Conservation (phyloP, 2,113 vertebrate species). For the Cyanocitta stelleri region DNA sequence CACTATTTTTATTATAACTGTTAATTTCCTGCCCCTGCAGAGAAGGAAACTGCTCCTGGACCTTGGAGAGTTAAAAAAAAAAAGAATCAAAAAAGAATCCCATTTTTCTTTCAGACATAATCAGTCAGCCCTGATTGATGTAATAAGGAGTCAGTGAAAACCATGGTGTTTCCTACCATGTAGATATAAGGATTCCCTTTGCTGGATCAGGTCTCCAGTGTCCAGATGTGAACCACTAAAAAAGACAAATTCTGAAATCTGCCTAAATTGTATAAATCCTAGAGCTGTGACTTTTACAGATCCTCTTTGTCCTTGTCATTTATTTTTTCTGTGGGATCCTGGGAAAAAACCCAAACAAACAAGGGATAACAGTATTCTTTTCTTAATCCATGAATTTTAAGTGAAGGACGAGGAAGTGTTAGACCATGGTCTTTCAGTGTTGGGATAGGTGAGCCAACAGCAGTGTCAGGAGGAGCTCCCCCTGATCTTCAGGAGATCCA, state of each 20-base stretch:
- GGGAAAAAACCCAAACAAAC: rapidly evolving
- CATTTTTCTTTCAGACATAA: background rate
- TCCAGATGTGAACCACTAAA: background rate
- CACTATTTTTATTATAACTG: background rate
- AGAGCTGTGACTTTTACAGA: background rate
- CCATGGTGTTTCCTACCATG: background rate
- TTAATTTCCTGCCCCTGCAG: background rate
- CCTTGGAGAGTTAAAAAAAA: background rate
- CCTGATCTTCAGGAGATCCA: background rate
- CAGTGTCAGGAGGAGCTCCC: background rate
- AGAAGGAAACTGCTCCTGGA: background rate
- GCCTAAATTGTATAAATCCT: background rate
- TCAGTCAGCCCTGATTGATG: background rate
- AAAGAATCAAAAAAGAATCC: background rate
- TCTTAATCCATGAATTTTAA: background rate
- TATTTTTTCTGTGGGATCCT: background rate
- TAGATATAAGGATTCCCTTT: background rate
- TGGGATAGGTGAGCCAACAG: background rate
- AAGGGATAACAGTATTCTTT: background rate
- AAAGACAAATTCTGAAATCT: background rate
- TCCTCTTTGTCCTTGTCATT: background rate
- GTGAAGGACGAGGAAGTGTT: background rate
- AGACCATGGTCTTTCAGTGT: background rate
- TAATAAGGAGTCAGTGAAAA: background rate
- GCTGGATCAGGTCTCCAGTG: background rate